phyloP scores from a whole-genome alignment of 2,888 invertebrate genomes.

The Nemotelus nigrinus region DNA sequence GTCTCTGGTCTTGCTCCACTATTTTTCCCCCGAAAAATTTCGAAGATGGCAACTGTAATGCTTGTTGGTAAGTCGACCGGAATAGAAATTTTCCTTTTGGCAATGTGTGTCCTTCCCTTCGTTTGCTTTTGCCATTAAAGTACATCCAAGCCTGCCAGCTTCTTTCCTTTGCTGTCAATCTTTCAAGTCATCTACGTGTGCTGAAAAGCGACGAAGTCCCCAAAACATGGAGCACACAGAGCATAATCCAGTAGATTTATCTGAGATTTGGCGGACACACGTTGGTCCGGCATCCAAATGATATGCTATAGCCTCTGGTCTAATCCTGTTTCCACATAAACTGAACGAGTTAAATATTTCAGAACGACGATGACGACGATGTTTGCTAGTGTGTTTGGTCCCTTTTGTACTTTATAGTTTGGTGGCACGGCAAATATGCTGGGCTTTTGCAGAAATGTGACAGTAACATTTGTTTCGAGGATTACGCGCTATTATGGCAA shows the following conservation, averaged over 20 bases:
- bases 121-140: no score
- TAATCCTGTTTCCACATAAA: conserved; percentile 14
- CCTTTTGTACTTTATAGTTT: not conserved
- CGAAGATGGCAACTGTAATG: no score
- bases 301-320: conserved; percentile 30
- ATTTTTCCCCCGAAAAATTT: no score
- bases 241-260: conserved; percentile 29
- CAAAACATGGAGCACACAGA: not conserved
- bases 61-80: no score
- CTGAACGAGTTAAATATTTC: conserved; percentile 43
- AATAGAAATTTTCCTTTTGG: no score
- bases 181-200: not conserved
- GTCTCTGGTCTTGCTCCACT: no score
- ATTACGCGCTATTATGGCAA: conserved; percentile 22
- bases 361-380: conserved; percentile 27
- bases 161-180: not conserved
- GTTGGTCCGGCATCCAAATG: conserved; percentile 31
- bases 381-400: not conserved
- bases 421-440: not conserved
- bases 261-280: conserved; percentile 34
- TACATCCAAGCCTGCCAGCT: no score
- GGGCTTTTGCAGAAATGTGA: conserved; percentile 22
- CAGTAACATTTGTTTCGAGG: conserved; percentile 33
- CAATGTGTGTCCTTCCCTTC: no score
- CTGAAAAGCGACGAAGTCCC: conserved; percentile 11